Evolutionary conservation across 2,113 vertebrate genomes (phyloP), one percentile per base, ranked within the genome.

Genomic region (Petrocephalus zakoni): DNA sequence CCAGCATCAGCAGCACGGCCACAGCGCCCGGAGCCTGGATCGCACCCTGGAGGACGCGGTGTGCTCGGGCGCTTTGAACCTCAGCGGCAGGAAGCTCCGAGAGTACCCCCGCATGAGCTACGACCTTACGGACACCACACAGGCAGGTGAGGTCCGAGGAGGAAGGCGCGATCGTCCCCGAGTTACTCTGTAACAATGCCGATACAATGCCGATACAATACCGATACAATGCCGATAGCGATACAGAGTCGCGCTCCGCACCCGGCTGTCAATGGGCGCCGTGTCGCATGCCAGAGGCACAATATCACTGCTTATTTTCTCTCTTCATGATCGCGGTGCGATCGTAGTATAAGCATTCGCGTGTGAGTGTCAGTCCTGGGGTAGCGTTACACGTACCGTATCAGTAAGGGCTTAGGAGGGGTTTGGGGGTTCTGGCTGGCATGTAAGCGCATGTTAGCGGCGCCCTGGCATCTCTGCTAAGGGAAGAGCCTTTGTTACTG

Each of bases 31-130:
- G 90, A 99, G 98, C 95, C 94, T 98, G 94, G 98, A 98, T 92
- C 96, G 97, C 93, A 96, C 97, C 92, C 94, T 99, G 93, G 98
- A 99, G 92, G 98, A 99, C 95, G 98, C 98, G 85, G 96, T 94
- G 91, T 96, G 95, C 94, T 97, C 97, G 9, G 98, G 98, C 91
- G 95, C 97, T 75, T 96, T 99, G 81, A 97, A 97, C 94, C 96
- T 99, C 91, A 98, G 97, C 94, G 98, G 97, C n/a, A 96, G 97
- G 93, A 99, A 97, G 93, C 97, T 99, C 93, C 95, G 97, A 91
- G 98, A 98, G 90, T 99, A 98, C 93, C 97, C 98, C 29, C 95
- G 96, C 87, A 92, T 95, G 90, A 96, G 95, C 95, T 98, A 97
- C 92, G 98, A 99, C 93, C 96, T 99, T 89, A 97, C 97, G 87